Evolutionary conservation across 2,113 vertebrate genomes (phyloP).

Genomic region (Gnathonemus longibarbis): DNA sequence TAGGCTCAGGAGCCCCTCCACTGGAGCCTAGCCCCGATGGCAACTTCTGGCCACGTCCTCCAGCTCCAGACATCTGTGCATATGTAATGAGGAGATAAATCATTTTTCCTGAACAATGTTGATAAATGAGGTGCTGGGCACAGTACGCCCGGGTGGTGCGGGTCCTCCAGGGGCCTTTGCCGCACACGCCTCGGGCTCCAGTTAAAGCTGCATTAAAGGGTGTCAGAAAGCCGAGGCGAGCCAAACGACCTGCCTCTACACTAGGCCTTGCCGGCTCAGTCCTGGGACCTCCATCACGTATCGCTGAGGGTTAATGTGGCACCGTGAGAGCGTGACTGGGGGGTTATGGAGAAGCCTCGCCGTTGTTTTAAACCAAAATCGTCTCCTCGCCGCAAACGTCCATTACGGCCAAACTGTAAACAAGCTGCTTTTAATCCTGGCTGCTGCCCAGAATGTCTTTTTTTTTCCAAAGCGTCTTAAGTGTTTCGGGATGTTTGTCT

Average conservation of each 20-base stretch:
- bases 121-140: slow-evolving; percentile 53
- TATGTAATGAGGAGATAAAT: slow-evolving; percentile 56
- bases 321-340: background rate
- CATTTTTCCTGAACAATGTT: slow-evolving; percentile 54
- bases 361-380: background rate
- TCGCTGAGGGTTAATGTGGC: background rate
- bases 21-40: background rate
- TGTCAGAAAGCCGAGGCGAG: background rate
- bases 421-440: background rate
- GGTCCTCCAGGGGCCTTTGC: background rate
- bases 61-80: slow-evolving; percentile 52
- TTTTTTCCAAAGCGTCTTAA: background rate
- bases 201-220: background rate
- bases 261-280: background rate
- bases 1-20: background rate
- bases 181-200: background rate
- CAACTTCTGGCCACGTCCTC: slow-evolving; percentile 47
- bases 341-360: background rate
- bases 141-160: slow-evolving; percentile 30
- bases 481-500: background rate
- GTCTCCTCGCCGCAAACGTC: background rate
- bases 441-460: background rate
- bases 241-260: background rate
- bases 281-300: background rate
- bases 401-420: background rate